Base-by-base conservation (phyloP, 2,888 invertebrate genomes). In the Troides oblongomaculatus region DNA sequence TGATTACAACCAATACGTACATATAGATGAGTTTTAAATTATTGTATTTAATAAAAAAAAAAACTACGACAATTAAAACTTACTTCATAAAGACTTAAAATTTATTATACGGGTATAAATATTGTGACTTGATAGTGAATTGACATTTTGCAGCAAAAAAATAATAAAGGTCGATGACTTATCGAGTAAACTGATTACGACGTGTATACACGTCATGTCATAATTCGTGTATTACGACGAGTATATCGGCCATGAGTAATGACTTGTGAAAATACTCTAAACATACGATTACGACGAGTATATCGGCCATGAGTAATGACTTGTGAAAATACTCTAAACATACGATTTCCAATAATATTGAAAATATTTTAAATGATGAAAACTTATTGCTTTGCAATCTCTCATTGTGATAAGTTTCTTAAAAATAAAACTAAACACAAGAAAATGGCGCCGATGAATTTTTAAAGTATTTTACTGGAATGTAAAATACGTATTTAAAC, bases 1-100 rank as follows among this genome's bases (percentile, higher is more conserved):
- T 77, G 80, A 79, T 74, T 77, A 79, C 71, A 78, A 78, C 75
- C 72, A 69, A 73, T 72, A 70, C 74, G 10, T 75, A 50, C 69
- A 50, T 58, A 50, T 67, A 50, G 18, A 59, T 57, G 18, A 0
- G 12, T 69, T n/a, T 50, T 7, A 66, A 70, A 66, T 36, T 23
- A 69, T 36, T 66, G n/a, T 23, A 18, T 57, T 18, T 57, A n/a
- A 57, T 6, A 21, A 56, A 57, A 43, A 21, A 23, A 57, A 43
- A 21, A 8, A 23, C 25, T 39, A 56, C 8, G 57, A 56, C 25
- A 39, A 62, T n/a, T 43, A 57, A 23, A 62, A 63, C 66, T 65
- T 69, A 65, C 62, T 39, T 23, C 59, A 18, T 57, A 57, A 18
- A 10, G 53, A 66, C 4, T 58, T 66, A 53, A 53, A 66, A 66